Percentiles rank a stretch among this genome's conserved stretches.
Conservation (phyloP, 2,797 vertebrate genomes). For the Notoglanidium macrostoma region DNA sequence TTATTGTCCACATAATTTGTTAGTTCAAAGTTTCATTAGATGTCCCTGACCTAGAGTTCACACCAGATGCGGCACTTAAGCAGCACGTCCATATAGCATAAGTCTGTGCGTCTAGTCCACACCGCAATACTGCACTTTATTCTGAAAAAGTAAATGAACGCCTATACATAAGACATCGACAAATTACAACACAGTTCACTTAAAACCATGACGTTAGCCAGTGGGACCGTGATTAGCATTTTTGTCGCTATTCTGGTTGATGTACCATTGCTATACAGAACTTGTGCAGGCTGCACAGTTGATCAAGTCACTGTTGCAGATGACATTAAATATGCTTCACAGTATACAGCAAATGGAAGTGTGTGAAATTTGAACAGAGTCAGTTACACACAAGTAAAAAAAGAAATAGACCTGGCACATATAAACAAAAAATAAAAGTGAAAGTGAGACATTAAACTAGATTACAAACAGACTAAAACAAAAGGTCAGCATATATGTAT, state of each 20-base stretch:
- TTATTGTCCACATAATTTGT: neutral
- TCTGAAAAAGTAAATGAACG: neutral
- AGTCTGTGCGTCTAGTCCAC: neutral
- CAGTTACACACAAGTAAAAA: neutral
- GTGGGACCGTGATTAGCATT: neutral
- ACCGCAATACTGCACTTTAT: neutral
- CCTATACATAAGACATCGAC: neutral
- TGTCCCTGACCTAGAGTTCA: neutral
- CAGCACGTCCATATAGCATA: neutral
- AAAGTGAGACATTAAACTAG: neutral
- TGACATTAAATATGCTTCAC: neutral
- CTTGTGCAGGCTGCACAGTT: neutral
- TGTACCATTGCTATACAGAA: neutral
- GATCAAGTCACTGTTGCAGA: neutral
- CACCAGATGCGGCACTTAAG: neutral
- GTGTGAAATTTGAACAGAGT: neutral
- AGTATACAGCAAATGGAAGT: neutral
- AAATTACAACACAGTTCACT: neutral
- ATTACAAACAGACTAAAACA: neutral
- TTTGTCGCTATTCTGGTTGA: neutral
- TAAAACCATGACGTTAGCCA: neutral
- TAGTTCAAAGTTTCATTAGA: neutral
- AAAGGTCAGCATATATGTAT: conserved; percentile 42
- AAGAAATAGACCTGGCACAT: neutral
- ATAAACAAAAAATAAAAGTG: neutral